Conservation (phyloP, 2,797 vertebrate species). For the Chrysocyon brachyurus region DNA sequence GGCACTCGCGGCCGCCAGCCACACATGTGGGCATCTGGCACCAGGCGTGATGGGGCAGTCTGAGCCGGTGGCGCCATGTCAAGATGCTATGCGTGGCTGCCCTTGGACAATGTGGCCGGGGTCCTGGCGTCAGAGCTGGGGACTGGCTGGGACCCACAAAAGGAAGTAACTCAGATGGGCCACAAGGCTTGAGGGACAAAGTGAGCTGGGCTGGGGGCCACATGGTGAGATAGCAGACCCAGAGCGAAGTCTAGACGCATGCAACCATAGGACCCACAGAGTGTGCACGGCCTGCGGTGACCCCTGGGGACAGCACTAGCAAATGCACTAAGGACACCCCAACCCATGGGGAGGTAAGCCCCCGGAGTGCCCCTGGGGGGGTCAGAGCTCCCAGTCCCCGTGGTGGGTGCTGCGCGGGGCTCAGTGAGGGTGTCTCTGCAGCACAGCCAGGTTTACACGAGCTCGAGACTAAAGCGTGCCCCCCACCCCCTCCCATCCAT, state of each 20-base stretch:
- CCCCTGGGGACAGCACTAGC: rapidly evolving
- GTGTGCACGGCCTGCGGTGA: not conserved
- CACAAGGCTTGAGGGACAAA: not conserved
- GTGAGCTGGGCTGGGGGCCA: not conserved
- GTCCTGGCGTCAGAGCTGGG: rapidly evolving
- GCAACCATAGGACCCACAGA: not conserved
- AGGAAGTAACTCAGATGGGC: not conserved
- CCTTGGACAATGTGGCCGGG: not conserved
- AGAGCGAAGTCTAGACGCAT: not conserved
- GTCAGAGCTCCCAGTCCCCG: not conserved
- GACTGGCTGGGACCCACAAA: not conserved
- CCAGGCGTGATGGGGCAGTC: not conserved
- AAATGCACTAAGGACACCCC: rapidly evolving
- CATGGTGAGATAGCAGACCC: rapidly evolving
- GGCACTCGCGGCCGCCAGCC: not conserved
- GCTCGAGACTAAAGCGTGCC: not conserved
- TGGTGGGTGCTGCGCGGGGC: not conserved
- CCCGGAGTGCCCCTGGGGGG: not conserved
- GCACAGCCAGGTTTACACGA: not conserved
- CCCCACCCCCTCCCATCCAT: rapidly evolving
- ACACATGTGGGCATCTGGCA: rapidly evolving
- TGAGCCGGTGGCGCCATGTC: rapidly evolving
- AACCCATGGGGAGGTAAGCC: rapidly evolving
- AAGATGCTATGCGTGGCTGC: rapidly evolving
- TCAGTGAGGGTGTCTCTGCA: no score